A percentile compares a stretch with the other conserved stretches of the same genome.
These are phyloP conservation scores for Spilarctia lutea DNA, from an alignment of 2,888 invertebrate species.

Conservation along the genomic window DNA sequence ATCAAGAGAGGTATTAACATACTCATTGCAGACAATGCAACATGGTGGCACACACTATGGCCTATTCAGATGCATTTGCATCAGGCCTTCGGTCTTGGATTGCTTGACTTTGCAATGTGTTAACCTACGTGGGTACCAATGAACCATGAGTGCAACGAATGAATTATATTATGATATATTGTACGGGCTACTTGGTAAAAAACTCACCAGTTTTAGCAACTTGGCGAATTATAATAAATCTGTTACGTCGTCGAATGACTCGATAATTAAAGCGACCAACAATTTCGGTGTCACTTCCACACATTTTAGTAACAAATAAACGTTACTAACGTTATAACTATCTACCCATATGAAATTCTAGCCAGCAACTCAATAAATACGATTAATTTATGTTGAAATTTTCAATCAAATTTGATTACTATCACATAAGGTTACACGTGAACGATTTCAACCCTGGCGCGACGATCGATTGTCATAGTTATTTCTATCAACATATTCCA, in stretches of 20 bases:
- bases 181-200: not conserved
- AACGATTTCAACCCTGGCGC: not conserved
- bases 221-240: conserved; percentile 46
- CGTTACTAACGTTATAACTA: not conserved
- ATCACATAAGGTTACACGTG: conserved; percentile 3
- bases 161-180: too few species aligned
- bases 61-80: too few species aligned
- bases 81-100: too few species aligned
- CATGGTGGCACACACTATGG: too few species aligned
- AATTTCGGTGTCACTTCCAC: conserved; percentile 8
- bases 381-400: not conserved
- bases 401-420: not conserved
- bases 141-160: too few species aligned
- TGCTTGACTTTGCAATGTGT: too few species aligned
- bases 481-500: conserved; percentile 1
- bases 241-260: conserved; percentile 15
- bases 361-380: not conserved
- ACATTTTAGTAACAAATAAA: conserved; percentile 7
- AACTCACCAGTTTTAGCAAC: conserved; percentile 63
- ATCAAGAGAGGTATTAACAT: too few species aligned
- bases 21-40: too few species aligned
- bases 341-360: not conserved
- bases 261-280: conserved; percentile 13
- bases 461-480: conserved; percentile 16
- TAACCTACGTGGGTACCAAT: too few species aligned